Percentiles rank a stretch among this genome's conserved stretches.
phyloP scores from a whole-genome alignment of 2,888 invertebrate species.

The Argynnis bischoffii region DNA sequence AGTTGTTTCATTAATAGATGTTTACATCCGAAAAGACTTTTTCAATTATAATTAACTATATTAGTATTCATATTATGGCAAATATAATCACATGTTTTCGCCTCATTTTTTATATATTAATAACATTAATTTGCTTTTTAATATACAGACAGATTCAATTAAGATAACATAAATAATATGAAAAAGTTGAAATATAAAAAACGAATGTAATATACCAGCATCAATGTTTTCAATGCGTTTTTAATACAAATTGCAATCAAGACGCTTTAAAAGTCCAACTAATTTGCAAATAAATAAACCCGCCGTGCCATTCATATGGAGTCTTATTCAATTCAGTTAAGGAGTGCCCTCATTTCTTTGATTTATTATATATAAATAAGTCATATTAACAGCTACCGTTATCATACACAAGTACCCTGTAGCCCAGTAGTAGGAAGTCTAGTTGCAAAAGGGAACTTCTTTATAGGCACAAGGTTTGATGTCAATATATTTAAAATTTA shows the following conservation, averaged over 20 bases:
- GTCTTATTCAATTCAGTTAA: constrained; percentile 16
- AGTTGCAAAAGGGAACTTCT: too few relatives aligned
- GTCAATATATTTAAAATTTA: too few relatives aligned
- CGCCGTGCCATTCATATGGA: constrained; percentile 21
- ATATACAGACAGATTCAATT: neutral
- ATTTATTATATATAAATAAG: neutral
- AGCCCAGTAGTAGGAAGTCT: too few relatives aligned
- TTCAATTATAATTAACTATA: too few relatives aligned
- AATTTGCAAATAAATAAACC: constrained; percentile 28
- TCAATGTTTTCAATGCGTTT: neutral
- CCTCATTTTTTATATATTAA: too few relatives aligned
- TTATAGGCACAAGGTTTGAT: too few relatives aligned
- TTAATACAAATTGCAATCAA: constrained; percentile 13
- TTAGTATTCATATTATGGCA: too few relatives aligned
- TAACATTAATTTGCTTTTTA: neutral
- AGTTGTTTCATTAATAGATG: too few relatives aligned
- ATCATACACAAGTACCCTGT: too few relatives aligned
- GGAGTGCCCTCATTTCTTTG: constrained; percentile 3
- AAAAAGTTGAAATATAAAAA: neutral
- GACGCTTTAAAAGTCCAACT: constrained; percentile 16
- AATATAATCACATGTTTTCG: too few relatives aligned
- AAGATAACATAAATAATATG: neutral
- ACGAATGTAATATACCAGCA: neutral
- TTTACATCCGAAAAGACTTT: too few relatives aligned
- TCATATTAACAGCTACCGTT: too few relatives aligned